phyloP scores from a whole-genome alignment of 2,888 invertebrate species.

The Harmothoe impar region DNA sequence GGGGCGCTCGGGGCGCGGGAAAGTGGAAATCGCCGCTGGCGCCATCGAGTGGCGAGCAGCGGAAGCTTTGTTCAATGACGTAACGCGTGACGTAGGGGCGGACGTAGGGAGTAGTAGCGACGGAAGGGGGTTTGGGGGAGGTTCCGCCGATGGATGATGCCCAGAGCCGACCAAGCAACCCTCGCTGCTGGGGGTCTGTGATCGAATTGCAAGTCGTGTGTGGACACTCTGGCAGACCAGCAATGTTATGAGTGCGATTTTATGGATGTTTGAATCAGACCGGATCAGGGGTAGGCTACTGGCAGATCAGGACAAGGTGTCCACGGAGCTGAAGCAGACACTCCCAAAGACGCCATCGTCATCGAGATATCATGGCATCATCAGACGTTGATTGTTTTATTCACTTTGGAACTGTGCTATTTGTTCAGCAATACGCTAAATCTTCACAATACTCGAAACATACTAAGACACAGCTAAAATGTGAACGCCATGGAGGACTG shows the following conservation, averaged over 20 bases:
- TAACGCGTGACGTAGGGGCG: not conserved
- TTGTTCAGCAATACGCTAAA: no score
- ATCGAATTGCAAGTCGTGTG: not conserved
- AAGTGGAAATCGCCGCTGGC: conserved; percentile 25
- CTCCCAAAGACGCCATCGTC: no score
- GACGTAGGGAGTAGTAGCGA: not conserved
- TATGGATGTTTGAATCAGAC: conserved; percentile 7
- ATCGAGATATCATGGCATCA: no score
- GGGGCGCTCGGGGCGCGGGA: not conserved
- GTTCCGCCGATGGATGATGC: not conserved
- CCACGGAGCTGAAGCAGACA: no score
- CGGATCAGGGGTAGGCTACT: not conserved
- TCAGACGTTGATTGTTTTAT: no score
- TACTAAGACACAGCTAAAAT: no score
- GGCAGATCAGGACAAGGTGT: no score
- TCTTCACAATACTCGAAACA: no score
- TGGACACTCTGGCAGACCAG: not conserved
- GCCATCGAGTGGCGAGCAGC: not conserved
- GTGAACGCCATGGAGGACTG: no score
- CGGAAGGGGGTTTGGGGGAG: not conserved
- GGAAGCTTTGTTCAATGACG: not conserved
- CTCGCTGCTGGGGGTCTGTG: not conserved
- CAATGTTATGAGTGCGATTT: conserved; percentile 22
- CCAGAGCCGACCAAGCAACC: conserved; percentile 5
- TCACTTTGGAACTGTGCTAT: no score